Base-by-base conservation (phyloP, 2,888 invertebrate species). In the Caenorhabditis virilis region DNA sequence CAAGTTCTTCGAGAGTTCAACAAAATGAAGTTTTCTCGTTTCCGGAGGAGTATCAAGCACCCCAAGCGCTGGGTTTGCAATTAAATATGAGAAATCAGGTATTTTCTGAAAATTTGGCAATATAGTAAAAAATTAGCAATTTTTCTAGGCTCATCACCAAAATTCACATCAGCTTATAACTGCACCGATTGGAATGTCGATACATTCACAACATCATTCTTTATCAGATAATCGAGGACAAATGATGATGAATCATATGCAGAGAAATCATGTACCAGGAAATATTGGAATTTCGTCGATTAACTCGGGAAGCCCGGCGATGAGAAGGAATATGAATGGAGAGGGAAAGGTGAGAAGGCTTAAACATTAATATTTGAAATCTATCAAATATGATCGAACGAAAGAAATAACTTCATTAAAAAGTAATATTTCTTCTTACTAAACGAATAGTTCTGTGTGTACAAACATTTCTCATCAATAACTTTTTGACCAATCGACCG, bases 41-140 rank as follows among this genome's bases (percentile, higher is more conserved):
- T 42, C 77, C 77, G 13, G 77, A 77, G 30, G 77, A 77, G 27
- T 77, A 77, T 59, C 77, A 77, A 53, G 73, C 74, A 9, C 77
- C 77, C 5, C 72, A 73, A 39, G 62, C 69, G 22, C 49, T 77
- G 16, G 74, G 74, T 16, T 47, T 77, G 16, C 72, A 72, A 33
- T 46, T 70, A 9, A 69, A 69, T 36, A 57, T 42, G 23, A 53
- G 15, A 23, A 57, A 51, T 48, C 51, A 48, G 43, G 54, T 53
- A 25, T 11, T 33, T 42, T 54, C 2, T 22, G 20, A 25, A 4
- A 38, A 38, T 49, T n/a, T n/a, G n/a, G n/a, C n/a, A n/a, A n/a
- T n/a, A n/a, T n/a, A n/a, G n/a, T n/a, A n/a, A n/a, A n/a, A n/a
- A n/a, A n/a, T n/a, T n/a, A n/a, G n/a, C n/a, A n/a, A n/a, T n/a